These are phyloP conservation scores for Siniperca chuatsi DNA, from an alignment of 2,113 vertebrate species.

Conservation along the genomic window DNA sequence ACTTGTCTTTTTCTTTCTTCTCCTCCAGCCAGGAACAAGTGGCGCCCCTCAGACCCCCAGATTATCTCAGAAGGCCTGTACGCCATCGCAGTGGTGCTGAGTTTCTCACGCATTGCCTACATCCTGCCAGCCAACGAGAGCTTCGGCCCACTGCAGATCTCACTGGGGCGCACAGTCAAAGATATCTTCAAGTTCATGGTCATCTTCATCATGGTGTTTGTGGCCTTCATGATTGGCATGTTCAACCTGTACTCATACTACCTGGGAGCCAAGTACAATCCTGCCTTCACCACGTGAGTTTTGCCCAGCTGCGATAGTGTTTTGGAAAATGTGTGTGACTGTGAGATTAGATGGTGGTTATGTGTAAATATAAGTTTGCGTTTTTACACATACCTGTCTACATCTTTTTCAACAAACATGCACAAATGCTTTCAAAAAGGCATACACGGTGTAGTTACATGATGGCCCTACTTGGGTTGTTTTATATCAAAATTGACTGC, in stretches of 20 bases:
- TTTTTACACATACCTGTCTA: neutral
- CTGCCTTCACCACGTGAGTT: slow-evolving; percentile 98
- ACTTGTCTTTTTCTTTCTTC: neutral
- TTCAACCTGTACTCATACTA: slow-evolving; percentile 99
- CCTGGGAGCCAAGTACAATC: slow-evolving; percentile 98
- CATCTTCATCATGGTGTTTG: slow-evolving; percentile 99
- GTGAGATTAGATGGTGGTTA: neutral
- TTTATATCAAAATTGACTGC: neutral
- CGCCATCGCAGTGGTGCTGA: slow-evolving; percentile 96
- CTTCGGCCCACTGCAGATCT: slow-evolving; percentile 98
- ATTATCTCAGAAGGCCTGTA: slow-evolving; percentile 99
- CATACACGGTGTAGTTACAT: neutral
- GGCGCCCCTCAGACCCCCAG: slow-evolving; percentile 97
- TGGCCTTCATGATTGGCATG: slow-evolving; percentile 99
- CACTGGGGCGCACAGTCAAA: slow-evolving; percentile 96
- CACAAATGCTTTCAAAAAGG: neutral
- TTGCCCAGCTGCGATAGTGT: neutral
- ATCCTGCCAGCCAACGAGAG: slow-evolving; percentile 99
- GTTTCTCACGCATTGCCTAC: slow-evolving; percentile 98
- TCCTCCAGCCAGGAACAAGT: slow-evolving; percentile 94
- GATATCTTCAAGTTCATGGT: slow-evolving; percentile 99
- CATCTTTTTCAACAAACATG: neutral
- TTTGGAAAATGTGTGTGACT: neutral
- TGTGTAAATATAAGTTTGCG: neutral
- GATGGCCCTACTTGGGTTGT: rapidly evolving